phyloP scores from a whole-genome alignment of 2,113 vertebrate genomes.

The Galemys pyrenaicus region DNA sequence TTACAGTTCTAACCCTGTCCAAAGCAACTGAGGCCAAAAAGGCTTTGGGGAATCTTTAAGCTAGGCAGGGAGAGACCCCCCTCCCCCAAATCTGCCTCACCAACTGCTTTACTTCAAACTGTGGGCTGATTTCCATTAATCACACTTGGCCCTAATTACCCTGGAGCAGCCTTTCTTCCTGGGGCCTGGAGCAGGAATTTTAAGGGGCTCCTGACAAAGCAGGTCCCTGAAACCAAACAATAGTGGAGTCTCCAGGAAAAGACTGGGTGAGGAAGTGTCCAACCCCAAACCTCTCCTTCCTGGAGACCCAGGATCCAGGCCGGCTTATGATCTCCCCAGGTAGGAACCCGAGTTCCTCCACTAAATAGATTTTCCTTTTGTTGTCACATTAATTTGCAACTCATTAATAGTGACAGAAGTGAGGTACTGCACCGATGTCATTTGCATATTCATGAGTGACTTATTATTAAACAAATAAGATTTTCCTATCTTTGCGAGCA shows the following conservation, averaged over 20 bases:
- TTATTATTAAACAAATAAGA: slow-evolving; percentile 92
- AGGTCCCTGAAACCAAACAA: slow-evolving; percentile 59
- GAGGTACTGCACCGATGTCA: slow-evolving; percentile 85
- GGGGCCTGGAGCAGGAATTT: slow-evolving; percentile 69
- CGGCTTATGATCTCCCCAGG: slow-evolving; percentile 81
- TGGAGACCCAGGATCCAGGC: slow-evolving; percentile 40
- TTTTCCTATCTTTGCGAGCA: slow-evolving; percentile 86
- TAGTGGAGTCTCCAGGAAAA: slow-evolving; percentile 51
- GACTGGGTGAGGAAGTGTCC: neutral
- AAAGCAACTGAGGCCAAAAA: slow-evolving; percentile 51
- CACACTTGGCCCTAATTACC: slow-evolving; percentile 76
- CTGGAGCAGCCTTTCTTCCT: slow-evolving; percentile 72
- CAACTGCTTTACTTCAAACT: slow-evolving; percentile 71
- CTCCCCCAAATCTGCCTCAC: slow-evolving; percentile 46
- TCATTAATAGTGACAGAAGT: slow-evolving; percentile 90
- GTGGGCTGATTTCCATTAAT: slow-evolving; percentile 73
- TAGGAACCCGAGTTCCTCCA: slow-evolving; percentile 82
- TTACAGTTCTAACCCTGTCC: neutral
- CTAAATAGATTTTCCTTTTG: slow-evolving; percentile 90
- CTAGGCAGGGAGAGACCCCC: neutral
- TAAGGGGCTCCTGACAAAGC: slow-evolving; percentile 72
- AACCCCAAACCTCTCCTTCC: neutral
- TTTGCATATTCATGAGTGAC: slow-evolving; percentile 90
- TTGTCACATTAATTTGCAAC: slow-evolving; percentile 90
- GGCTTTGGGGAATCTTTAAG: slow-evolving; percentile 59